Base-by-base conservation (phyloP, 2,888 invertebrate genomes). In the Selenia dentaria region DNA sequence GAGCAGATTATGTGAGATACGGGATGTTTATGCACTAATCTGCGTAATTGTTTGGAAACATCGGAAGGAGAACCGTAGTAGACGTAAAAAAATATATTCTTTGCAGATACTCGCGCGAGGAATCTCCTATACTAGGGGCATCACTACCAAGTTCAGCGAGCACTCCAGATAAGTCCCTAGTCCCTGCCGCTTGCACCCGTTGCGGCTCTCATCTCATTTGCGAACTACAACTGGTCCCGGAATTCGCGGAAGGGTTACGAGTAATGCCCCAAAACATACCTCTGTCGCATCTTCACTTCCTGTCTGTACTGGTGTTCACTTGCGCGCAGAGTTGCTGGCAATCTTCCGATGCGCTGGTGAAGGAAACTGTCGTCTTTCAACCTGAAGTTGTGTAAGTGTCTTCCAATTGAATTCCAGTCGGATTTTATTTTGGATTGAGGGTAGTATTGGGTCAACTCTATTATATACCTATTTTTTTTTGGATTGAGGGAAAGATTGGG, bases 321-420 rank as follows among this genome's bases (percentile, higher is more conserved):
- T 98, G 98, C 75, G 87, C 93, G 25, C 93, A 93, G 64, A 97
- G 96, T 71, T 98, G 98, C 80, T 97, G 97, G 97, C 92, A 93
- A 39, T 87, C 93, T 0, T 92, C 92, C 2, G 94, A 95, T 61
- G 91, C 89, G 26, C 90, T 92, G 59, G 93, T 94, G 42, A 92
- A 93, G 54, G 97, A 97, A 83, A 91, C 92, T 46, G 92, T 96
- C 9, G 79, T 96, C 43, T 93, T 97, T 60, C 97, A 97, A 85
- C 92, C 93, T 4, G 97, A 97, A 83, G 75, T 87, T 71, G 67
- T 85, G 26, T 87, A 74, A 75, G 25, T 6, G 5, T 31, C 9
- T 16, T 3, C 16, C 16, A n/a, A n/a, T n/a, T n/a, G n/a, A n/a
- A n/a, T n/a, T n/a, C n/a, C n/a, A n/a, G n/a, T n/a, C n/a, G n/a